Evolutionary conservation across 1,140 invertebrate species (phyloP).

Genomic region (Melanaphis sacchari): DNA sequence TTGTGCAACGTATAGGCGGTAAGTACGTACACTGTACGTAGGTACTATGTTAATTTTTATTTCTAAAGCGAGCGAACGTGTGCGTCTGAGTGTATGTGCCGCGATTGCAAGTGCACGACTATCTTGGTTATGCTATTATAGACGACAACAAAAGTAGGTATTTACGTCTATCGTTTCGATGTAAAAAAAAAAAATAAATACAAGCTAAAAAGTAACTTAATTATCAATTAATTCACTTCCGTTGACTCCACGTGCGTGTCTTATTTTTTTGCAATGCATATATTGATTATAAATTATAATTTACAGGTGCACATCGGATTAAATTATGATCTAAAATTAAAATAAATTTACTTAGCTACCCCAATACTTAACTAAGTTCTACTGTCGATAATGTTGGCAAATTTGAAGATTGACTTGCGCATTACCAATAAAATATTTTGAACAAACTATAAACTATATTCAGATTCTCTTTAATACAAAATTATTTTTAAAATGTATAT

Average conservation of each 20-base stretch:
- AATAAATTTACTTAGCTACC: too few species aligned
- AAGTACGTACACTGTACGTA: not conserved
- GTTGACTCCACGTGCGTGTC: too few species aligned
- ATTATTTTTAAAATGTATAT: not conserved
- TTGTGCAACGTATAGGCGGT: not conserved
- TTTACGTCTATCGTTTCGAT: not conserved
- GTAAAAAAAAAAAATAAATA: too few species aligned
- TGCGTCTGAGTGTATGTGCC: too few species aligned
- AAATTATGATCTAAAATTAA: too few species aligned
- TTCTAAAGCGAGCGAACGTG: not conserved
- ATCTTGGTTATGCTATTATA: not conserved
- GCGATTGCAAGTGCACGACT: not conserved
- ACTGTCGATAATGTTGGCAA: too few species aligned
- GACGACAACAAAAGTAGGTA: not conserved
- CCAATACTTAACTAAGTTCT: too few species aligned
- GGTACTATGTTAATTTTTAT: not conserved
- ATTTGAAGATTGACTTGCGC: too few species aligned
- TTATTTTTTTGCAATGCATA: not conserved
- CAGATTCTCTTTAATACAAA: not conserved
- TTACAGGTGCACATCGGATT: not conserved
- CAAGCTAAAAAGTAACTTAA: not conserved
- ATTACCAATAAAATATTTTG: not conserved
- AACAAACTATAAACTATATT: not conserved
- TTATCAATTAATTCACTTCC: not conserved
- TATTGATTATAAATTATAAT: too few species aligned